A percentile compares a stretch with the other conserved stretches of the same genome.
Evolutionary conservation across 2,888 invertebrate genomes (phyloP).

Genomic region (Plusia festucae): DNA sequence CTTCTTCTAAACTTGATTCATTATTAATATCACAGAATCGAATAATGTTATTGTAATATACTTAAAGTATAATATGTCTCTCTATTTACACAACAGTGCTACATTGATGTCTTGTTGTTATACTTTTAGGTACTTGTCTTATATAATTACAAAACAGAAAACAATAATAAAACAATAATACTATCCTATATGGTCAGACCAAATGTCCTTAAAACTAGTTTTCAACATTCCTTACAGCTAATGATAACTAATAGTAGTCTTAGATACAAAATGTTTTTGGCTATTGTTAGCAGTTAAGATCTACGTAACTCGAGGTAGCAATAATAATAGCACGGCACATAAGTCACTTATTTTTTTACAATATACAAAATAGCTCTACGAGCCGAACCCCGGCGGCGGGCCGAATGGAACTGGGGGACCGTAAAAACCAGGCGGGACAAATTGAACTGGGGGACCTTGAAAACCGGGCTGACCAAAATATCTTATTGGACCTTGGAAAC

Average conservation of each 20-base stretch:
- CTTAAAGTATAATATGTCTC: constrained; percentile 25
- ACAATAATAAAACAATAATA: background rate
- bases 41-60: constrained; percentile 41
- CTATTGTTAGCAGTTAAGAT: constrained; percentile 12
- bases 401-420: constrained; percentile 25
- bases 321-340: too few relatives aligned
- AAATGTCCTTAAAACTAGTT: constrained; percentile 20
- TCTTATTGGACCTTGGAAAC: background rate
- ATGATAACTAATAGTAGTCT: constrained; percentile 27
- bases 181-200: background rate
- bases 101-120: background rate
- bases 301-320: constrained; percentile 23
- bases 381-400: constrained; percentile 59
- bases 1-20: constrained; percentile 36
- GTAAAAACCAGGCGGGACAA: constrained; percentile 46
- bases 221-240: constrained; percentile 13
- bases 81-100: constrained; percentile 22
- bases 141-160: background rate
- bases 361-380: background rate
- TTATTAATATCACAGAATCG: constrained; percentile 59
- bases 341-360: background rate
- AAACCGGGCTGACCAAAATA: background rate
- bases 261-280: constrained; percentile 18
- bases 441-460: constrained; percentile 5
- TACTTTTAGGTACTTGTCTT: background rate